phyloP scores from a whole-genome alignment of 1,140 invertebrate genomes.

The Euschistus heros region DNA sequence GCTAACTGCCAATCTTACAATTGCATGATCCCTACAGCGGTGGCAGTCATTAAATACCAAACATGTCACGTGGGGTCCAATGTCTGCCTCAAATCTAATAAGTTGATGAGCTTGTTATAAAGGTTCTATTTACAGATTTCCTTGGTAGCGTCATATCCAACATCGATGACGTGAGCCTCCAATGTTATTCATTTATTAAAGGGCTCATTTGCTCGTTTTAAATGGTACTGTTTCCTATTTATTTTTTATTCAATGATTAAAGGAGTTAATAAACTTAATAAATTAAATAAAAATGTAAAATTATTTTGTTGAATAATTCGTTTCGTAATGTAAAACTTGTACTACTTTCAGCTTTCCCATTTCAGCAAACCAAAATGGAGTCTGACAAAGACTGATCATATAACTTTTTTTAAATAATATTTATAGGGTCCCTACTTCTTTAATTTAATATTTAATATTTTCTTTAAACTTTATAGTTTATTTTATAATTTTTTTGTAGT shows the following conservation, averaged over 20 bases:
- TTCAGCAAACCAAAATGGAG: slow-evolving; percentile 30
- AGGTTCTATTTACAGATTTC: slow-evolving; percentile 10
- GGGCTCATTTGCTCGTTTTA: neutral
- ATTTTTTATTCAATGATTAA: too few species aligned
- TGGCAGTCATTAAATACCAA: slow-evolving; percentile 32
- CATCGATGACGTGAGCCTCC: slow-evolving; percentile 31
- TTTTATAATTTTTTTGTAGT: too few species aligned
- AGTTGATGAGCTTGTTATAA: slow-evolving; percentile 6
- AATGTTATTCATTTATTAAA: slow-evolving; percentile 12
- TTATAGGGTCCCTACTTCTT: too few species aligned
- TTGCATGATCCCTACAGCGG: slow-evolving; percentile 32
- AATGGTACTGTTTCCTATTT: too few species aligned
- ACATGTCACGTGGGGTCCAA: slow-evolving; percentile 33
- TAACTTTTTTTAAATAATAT: slow-evolving; percentile 3
- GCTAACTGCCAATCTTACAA: slow-evolving; percentile 30
- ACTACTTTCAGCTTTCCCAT: slow-evolving; percentile 22
- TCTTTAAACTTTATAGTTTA: too few species aligned
- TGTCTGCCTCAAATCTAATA: slow-evolving; percentile 24
- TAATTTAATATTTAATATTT: too few species aligned
- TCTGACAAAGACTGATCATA: slow-evolving; percentile 9
- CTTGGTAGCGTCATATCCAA: slow-evolving; percentile 25
- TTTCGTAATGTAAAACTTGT: slow-evolving; percentile 17
- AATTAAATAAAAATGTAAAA: too few species aligned
- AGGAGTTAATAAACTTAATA: too few species aligned
- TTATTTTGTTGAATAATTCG: neutral